phyloP scores from a whole-genome alignment of 2,888 invertebrate species.

The Cataglyphis albicans region DNA sequence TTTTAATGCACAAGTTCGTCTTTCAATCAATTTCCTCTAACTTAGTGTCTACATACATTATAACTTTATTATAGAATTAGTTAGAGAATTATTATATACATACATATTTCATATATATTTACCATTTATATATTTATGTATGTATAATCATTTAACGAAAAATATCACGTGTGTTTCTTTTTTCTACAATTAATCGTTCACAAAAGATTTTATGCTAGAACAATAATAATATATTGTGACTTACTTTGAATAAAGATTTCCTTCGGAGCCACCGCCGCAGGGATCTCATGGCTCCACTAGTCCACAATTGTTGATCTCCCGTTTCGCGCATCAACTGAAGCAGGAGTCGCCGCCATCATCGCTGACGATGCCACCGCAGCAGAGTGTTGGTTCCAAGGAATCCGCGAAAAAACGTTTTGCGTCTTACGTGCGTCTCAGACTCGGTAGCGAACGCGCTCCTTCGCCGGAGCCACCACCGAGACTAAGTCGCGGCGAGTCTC shows the following conservation, averaged over 20 bases:
- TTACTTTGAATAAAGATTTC: conserved; percentile 77
- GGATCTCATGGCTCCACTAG: conserved; percentile 82
- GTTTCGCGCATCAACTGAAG: conserved; percentile 83
- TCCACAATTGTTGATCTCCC: conserved; percentile 84
- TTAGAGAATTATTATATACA: too few species aligned
- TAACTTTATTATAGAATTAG: background rate
- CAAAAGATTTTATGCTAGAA: background rate
- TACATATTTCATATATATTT: background rate
- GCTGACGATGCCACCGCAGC: conserved; percentile 75
- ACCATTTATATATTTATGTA: background rate
- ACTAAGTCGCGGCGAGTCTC: conserved; percentile 85
- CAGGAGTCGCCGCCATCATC: conserved; percentile 82
- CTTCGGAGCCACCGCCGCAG: conserved; percentile 83
- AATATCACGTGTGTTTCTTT: background rate
- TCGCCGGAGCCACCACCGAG: conserved; percentile 85
- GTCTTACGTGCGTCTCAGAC: conserved; percentile 93
- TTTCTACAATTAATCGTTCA: background rate
- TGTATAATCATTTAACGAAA: background rate
- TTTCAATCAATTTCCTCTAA: conserved; percentile 1
- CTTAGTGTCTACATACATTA: background rate
- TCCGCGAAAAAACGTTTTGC: conserved; percentile 91
- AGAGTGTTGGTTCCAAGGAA: conserved; percentile 78
- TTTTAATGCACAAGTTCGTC: background rate
- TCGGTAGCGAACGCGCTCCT: conserved; percentile 87
- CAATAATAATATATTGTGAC: background rate